These are phyloP conservation scores for Drosophila funebris DNA, from an alignment of 1,140 invertebrate genomes.

Conservation along the genomic window DNA sequence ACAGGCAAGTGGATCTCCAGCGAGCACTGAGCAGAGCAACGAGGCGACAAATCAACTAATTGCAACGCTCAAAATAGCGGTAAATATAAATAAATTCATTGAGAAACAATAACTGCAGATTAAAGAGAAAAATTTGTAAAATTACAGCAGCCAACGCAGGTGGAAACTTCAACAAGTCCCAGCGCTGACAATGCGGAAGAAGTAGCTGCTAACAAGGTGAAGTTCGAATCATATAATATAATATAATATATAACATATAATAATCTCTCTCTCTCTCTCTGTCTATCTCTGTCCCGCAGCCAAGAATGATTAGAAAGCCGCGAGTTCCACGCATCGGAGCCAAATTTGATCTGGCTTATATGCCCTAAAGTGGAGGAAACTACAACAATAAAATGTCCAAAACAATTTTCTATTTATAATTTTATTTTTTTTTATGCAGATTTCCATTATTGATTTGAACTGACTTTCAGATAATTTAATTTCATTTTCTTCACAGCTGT, in stretches of 20 bases:
- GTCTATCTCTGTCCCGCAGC: slow-evolving; percentile 1
- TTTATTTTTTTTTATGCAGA: too few species aligned
- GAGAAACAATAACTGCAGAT: too few species aligned
- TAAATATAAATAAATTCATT: neutral
- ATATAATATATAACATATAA: neutral
- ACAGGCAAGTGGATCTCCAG: neutral
- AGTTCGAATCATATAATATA: neutral
- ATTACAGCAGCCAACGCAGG: slow-evolving; percentile 5
- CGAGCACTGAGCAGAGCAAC: neutral
- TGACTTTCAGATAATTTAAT: too few species aligned
- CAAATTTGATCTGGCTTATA: slow-evolving; percentile 71
- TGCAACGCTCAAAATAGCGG: slow-evolving; percentile 28
- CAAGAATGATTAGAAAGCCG: slow-evolving; percentile 31
- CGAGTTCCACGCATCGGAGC: slow-evolving; percentile 72
- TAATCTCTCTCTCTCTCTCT: neutral
- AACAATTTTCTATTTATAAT: too few species aligned
- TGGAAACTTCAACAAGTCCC: neutral
- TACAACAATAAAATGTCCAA: neutral
- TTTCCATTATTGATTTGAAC: neutral
- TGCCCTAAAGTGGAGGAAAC: slow-evolving; percentile 32
- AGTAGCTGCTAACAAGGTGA: slow-evolving; percentile 3
- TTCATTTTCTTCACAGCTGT: neutral
- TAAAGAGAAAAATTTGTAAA: neutral
- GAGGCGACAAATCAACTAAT: slow-evolving; percentile 19
- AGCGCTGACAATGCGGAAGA: neutral